phyloP scores from a whole-genome alignment of 2,113 vertebrate genomes.

The Nicator chloris region DNA sequence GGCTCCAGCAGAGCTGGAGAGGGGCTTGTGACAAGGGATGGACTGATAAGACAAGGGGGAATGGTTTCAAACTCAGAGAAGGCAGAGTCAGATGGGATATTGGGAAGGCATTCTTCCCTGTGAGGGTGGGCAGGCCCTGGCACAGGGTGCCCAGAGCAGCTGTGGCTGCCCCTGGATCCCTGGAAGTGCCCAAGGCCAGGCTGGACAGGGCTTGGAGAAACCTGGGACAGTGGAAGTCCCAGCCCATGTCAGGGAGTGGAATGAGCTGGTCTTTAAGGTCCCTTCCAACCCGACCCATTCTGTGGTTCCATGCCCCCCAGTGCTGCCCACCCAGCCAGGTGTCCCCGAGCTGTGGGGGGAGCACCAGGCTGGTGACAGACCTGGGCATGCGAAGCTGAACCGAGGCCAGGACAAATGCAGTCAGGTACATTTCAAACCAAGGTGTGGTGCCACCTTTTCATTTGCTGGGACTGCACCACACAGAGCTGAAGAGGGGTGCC shows the following conservation, averaged over 20 bases:
- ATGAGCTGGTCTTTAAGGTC: neutral
- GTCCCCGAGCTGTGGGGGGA: fast-evolving
- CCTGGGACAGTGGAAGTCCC: fast-evolving
- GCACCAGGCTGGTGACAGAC: fast-evolving
- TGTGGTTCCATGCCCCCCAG: neutral
- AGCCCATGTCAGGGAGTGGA: neutral
- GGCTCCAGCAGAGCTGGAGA: neutral
- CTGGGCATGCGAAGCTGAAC: neutral
- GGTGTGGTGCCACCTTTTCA: neutral
- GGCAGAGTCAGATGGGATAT: too few relatives aligned
- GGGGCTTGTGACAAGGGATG: fast-evolving
- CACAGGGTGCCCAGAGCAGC: neutral
- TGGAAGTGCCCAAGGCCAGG: neutral
- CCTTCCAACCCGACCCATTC: neutral
- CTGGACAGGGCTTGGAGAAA: fast-evolving
- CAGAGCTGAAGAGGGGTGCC: neutral
- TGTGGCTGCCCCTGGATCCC: neutral
- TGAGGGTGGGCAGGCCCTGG: fast-evolving
- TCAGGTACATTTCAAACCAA: neutral
- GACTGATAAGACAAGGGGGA: fast-evolving
- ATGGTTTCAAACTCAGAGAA: neutral
- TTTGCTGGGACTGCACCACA: neutral
- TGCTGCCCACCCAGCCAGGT: neutral
- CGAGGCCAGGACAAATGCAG: neutral
- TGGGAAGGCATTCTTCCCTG: neutral